Conservation (phyloP, 2,888 invertebrate species). For the Thera britannica region DNA sequence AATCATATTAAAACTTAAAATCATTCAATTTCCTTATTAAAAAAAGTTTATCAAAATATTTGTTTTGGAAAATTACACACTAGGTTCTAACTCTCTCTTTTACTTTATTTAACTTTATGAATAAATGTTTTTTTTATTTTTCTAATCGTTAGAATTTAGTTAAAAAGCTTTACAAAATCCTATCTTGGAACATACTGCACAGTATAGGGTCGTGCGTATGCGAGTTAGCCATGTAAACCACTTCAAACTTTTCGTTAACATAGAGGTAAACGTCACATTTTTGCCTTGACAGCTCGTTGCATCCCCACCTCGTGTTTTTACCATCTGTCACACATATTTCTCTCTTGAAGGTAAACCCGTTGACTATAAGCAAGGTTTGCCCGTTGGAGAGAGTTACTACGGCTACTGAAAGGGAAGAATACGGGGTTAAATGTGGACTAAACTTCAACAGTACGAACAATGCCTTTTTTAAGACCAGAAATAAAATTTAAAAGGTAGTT, state of each 20-base stretch:
- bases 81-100: too few species aligned
- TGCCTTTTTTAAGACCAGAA: too few species aligned
- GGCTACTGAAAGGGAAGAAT: conserved; percentile 57
- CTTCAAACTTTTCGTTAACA: conserved; percentile 67
- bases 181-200: conserved; percentile 64
- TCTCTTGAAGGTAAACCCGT: conserved; percentile 70
- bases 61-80: too few species aligned
- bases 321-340: conserved; percentile 56
- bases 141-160: background rate
- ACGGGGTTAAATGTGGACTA: background rate
- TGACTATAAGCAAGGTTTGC: conserved; percentile 65
- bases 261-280: conserved; percentile 67
- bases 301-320: conserved; percentile 62
- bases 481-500: too few species aligned
- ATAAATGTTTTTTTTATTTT: background rate
- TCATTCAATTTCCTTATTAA: too few species aligned
- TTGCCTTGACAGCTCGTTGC: conserved; percentile 60
- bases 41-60: too few species aligned
- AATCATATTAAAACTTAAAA: too few species aligned
- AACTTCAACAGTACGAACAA: too few species aligned
- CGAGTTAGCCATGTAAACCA: conserved; percentile 58
- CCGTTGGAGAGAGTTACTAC: conserved; percentile 68
- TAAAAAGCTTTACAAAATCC: conserved; percentile 47
- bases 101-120: too few species aligned
- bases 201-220: conserved; percentile 70